Base-by-base conservation (phyloP, 2,888 invertebrate genomes). In the Aphodius sticticus region DNA sequence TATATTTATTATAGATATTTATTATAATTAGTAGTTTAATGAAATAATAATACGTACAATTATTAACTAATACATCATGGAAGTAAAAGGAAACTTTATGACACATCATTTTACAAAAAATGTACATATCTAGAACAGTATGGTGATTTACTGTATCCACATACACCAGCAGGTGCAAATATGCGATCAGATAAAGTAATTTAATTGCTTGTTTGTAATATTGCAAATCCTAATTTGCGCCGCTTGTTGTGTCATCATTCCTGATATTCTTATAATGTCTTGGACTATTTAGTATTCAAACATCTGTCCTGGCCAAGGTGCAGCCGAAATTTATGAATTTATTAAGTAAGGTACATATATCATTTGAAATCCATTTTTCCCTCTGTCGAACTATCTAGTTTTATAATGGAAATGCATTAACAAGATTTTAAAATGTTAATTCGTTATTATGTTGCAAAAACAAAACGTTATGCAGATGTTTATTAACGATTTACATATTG, bases 201-300 rank as follows among this genome's bases (percentile, higher is more conserved):
- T 53, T 53, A 53, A 53, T 53, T 53, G 53, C 53, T 53, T 53
- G 53, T 53, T 53, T 53, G 53, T 53, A 53, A 53, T 53, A 53
- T 53, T 53, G 2, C 9, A 53, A 53, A 53, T 2, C 53, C 53
- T 53, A 53, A 53, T 53, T 53, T 53, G 53, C 53, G 12, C 12
- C 53, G 53, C 53, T 53, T 53, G 53, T 53, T 5, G 53, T 53
- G 53, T 53, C 53, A 53, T 53, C 53, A 5, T 53, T 53, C 53
- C 12, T 53, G 53, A 53, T 12, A 12, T 53, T 53, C 53, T 53
- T 53, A 53, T 53, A 53, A 53, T 9, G 53, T 53, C 12, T 53
- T 53, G 53, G 53, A 53, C 53, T 53, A 53, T 53, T 53, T 53
- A 53, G 4, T 53, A 53, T 53, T 53, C 53, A 53, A 53, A 53